These are phyloP conservation scores for Amphipyra tragopoginis DNA, from an alignment of 2,888 invertebrate species.

Conservation along the genomic window DNA sequence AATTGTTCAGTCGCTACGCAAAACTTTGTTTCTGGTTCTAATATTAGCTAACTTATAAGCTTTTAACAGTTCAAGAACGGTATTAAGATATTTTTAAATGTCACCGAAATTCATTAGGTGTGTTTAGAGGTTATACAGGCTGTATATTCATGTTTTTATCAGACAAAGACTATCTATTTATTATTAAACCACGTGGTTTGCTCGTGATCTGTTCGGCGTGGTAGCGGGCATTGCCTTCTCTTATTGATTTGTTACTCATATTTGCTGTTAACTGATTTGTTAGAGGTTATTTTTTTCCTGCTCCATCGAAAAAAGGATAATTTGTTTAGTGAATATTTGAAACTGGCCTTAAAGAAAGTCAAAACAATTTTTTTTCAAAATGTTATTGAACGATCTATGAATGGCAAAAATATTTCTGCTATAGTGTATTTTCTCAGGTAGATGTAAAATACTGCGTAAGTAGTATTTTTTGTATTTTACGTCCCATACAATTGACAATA, in stretches of 20 bases:
- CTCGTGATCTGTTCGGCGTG: constrained; percentile 45
- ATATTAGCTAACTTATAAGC: constrained; percentile 19
- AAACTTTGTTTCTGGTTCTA: constrained; percentile 23
- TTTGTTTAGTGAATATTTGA: background rate
- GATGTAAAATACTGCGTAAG: too few species aligned
- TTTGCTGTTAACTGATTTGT: constrained; percentile 8
- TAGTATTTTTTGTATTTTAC: background rate
- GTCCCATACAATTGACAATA: background rate
- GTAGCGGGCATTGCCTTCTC: constrained; percentile 29
- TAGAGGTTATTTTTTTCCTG: background rate
- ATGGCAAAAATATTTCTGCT: too few species aligned
- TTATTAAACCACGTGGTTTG: constrained; percentile 41
- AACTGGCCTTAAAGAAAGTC: too few species aligned
- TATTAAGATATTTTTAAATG: constrained; percentile 50
- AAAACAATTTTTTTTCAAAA: too few species aligned
- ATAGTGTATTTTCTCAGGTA: too few species aligned
- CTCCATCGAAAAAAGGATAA: background rate
- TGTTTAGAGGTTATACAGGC: constrained; percentile 44
- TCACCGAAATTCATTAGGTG: constrained; percentile 43
- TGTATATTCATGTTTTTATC: constrained; percentile 38
- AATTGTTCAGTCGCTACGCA: constrained; percentile 15
- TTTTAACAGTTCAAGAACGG: constrained; percentile 44
- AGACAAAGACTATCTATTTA: constrained; percentile 27
- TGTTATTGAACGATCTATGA: too few species aligned
- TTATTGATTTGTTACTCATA: constrained; percentile 25